Evolutionary conservation across 2,888 invertebrate species (phyloP).

Genomic region (Lepidocyrtinus sp.): DNA sequence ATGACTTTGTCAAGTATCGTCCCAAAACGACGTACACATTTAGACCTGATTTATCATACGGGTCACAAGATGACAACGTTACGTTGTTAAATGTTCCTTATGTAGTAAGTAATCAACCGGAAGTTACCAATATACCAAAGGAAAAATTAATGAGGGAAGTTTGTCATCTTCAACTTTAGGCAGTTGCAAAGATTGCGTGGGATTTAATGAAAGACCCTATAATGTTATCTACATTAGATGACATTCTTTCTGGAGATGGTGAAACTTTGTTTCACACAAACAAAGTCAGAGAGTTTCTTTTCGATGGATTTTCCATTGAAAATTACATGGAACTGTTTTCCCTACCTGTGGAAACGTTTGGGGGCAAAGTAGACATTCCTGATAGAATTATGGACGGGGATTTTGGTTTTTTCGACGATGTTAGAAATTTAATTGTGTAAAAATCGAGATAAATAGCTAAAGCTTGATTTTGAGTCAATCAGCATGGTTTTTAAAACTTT

Average conservation of each 20-base stretch:
- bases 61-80: conserved; percentile 61
- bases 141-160: neutral
- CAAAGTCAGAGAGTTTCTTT: conserved; percentile 65
- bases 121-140: neutral
- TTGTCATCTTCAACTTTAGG: conserved; percentile 49
- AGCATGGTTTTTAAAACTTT: neutral
- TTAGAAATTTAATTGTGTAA: conserved; percentile 38
- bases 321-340: conserved; percentile 68
- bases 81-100: conserved; percentile 67
- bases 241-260: conserved; percentile 64
- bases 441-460: neutral
- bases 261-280: conserved; percentile 67
- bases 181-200: conserved; percentile 66
- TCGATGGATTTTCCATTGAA: conserved; percentile 67
- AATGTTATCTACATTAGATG: conserved; percentile 64
- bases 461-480: neutral
- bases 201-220: conserved; percentile 65
- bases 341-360: conserved; percentile 61
- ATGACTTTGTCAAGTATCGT: conserved; percentile 61
- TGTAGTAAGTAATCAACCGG: conserved; percentile 54
- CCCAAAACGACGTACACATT: conserved; percentile 65
- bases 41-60: conserved; percentile 64
- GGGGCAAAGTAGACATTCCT: conserved; percentile 59
- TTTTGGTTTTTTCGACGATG: conserved; percentile 69
- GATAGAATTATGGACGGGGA: conserved; percentile 66